Percentiles rank a stretch among this genome's conserved stretches.
These are phyloP conservation scores for Lepilemur septentrionalis DNA, from an alignment of 2,797 vertebrate species.

Conservation along the genomic window DNA sequence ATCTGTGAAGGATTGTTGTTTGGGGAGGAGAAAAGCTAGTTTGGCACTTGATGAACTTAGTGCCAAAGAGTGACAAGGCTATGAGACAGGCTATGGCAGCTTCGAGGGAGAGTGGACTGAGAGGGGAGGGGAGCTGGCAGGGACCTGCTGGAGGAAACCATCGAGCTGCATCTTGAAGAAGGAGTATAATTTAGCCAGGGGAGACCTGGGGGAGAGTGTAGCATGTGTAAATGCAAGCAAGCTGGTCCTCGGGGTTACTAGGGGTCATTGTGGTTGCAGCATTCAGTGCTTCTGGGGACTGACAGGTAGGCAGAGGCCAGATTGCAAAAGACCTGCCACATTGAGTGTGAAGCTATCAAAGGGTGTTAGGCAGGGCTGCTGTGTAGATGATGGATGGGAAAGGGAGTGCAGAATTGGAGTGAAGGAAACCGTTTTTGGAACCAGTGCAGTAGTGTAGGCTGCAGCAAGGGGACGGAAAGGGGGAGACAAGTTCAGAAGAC, in stretches of 20 bases:
- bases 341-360: not conserved
- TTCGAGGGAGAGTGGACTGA: not conserved
- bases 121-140: not conserved
- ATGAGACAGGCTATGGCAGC: not conserved
- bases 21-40: not conserved
- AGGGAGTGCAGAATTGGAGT: not conserved
- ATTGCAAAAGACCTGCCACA: not conserved
- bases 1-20: not conserved
- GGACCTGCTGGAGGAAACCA: slow-evolving; percentile 5
- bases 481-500: not conserved
- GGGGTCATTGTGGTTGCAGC: not conserved
- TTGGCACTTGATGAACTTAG: not conserved
- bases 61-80: not conserved
- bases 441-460: not conserved
- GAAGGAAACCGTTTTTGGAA: not conserved
- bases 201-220: not conserved
- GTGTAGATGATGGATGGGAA: not conserved
- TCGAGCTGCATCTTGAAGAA: not conserved
- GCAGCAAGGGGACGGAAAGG: not conserved
- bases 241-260: not conserved
- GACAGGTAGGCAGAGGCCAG: not conserved
- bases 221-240: not conserved
- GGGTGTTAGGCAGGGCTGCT: not conserved
- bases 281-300: not conserved
- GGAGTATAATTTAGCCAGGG: not conserved